Evolutionary conservation across 2,888 invertebrate genomes (phyloP).

Genomic region (Lagria hirta): DNA sequence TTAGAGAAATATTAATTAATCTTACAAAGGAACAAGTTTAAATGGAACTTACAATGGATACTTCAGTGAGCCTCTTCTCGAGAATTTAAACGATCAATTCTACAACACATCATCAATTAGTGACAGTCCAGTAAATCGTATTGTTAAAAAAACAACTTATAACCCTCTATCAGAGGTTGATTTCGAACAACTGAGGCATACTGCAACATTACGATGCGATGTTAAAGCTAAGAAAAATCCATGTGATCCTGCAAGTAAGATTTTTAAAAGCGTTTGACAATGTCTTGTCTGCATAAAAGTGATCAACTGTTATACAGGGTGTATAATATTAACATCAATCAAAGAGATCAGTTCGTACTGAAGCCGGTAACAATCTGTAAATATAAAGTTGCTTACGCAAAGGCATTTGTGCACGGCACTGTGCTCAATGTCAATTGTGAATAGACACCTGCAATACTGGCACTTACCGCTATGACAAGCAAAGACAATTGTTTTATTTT

Average conservation of each 20-base stretch:
- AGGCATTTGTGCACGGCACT: too few relatives aligned
- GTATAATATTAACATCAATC: too few relatives aligned
- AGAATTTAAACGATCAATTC: constrained; percentile 45
- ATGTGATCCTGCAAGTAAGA: constrained; percentile 52
- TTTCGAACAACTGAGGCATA: constrained; percentile 47
- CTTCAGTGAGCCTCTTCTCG: constrained; percentile 52
- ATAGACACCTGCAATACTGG: too few relatives aligned
- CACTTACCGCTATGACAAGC: too few relatives aligned
- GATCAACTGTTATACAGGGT: too few relatives aligned
- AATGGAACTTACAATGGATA: constrained; percentile 53
- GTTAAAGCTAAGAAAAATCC: constrained; percentile 49
- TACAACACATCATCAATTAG: constrained; percentile 54
- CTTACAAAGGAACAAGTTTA: constrained; percentile 42
- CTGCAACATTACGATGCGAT: constrained; percentile 52
- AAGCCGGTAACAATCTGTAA: too few relatives aligned
- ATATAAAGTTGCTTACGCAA: too few relatives aligned
- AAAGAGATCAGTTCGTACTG: too few relatives aligned
- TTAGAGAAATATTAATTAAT: too few relatives aligned
- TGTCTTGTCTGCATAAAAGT: too few relatives aligned
- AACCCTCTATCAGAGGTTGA: constrained; percentile 48
- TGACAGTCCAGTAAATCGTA: constrained; percentile 51
- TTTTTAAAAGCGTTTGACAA: constrained; percentile 6
- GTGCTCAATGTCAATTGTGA: too few relatives aligned
- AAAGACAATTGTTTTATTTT: too few relatives aligned
- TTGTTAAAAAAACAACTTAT: constrained; percentile 49